Base-by-base conservation (phyloP, 1,140 invertebrate genomes). In the Harpegnathos saltator region DNA sequence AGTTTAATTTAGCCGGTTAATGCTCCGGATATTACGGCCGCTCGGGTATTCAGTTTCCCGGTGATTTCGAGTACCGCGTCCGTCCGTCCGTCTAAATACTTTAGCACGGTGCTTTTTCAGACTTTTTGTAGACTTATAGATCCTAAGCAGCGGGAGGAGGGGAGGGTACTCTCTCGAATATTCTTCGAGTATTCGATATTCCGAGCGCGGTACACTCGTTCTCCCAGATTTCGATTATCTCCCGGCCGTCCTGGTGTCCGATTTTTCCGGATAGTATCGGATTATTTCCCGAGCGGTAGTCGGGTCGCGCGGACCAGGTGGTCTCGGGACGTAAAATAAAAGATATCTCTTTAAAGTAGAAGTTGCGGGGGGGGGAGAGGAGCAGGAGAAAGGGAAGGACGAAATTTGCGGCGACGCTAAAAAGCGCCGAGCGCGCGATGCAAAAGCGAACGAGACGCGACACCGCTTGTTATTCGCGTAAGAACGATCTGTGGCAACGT, bases 11-110 rank as follows among this genome's bases (percentile, higher is more conserved):
- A 69, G 33, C 38, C 52, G 15, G 33, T 7, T 80, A 80, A 69
- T 58, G 52, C 33, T 48, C 65, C 54, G 75, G 75, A 80, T 80
- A 80, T 80, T 80, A 71, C 65, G 52, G 66, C n/a, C 69, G 22
- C 52, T 80, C 22, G 22, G 12, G 17, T 56, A 11, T 77, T 24
- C 29, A 54, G 19, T 69, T 48, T 68, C 54, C 56, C 22, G 44
- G 22, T 69, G 65, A 80, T 80, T 69, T 58, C 24, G 63, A 78
- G 54, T 68, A 26, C 29, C 5, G 29, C 5, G 29, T 33, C n/a
- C n/a, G n/a, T n/a, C 2, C 61, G 1, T 44, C 50, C 22, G 38
- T 68, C 14, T 26, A 38, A 9, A n/a, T 56, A 15, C n/a, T 17
- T 44, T 11, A 9, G 38, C 3, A 44, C 11, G 3, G 38, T 15